Evolutionary conservation across 2,113 vertebrate species (phyloP).

Genomic region (Gymnarchus niloticus): DNA sequence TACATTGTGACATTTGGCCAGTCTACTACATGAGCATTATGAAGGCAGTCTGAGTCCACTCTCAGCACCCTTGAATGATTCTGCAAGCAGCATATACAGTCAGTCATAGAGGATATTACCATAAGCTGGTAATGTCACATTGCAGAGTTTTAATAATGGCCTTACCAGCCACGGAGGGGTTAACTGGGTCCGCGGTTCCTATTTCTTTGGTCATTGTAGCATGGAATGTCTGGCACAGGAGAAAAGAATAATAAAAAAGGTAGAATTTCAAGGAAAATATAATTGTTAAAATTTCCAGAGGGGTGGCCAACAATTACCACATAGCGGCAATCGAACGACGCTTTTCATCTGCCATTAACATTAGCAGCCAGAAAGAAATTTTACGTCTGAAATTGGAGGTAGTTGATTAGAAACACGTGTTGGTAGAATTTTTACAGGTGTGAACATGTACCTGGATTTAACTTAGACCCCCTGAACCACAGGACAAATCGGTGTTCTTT

Average conservation of each 20-base stretch:
- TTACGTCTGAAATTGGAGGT: neutral
- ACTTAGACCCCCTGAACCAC: neutral
- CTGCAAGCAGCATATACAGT: neutral
- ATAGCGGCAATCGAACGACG: neutral
- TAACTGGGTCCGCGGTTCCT: neutral
- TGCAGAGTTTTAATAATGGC: neutral
- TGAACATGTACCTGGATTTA: neutral
- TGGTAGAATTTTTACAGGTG: neutral
- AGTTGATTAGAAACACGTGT: slow-evolving; percentile 12
- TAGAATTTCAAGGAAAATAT: slow-evolving; percentile 4
- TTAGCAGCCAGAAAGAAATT: neutral
- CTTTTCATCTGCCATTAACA: neutral
- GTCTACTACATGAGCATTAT: neutral
- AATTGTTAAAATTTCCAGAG: slow-evolving; percentile 9
- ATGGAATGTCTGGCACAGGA: neutral
- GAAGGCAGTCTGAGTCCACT: neutral
- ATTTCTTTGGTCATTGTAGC: neutral
- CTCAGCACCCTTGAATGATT: neutral
- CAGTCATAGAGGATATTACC: neutral
- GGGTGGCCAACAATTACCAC: slow-evolving; percentile 2
- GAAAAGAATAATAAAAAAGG: neutral
- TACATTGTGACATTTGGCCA: neutral
- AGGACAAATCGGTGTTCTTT: neutral
- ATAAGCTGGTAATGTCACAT: neutral
- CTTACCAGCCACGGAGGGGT: neutral